Conservation (phyloP, 2,888 invertebrate species). For the Andrena bicolor region DNA sequence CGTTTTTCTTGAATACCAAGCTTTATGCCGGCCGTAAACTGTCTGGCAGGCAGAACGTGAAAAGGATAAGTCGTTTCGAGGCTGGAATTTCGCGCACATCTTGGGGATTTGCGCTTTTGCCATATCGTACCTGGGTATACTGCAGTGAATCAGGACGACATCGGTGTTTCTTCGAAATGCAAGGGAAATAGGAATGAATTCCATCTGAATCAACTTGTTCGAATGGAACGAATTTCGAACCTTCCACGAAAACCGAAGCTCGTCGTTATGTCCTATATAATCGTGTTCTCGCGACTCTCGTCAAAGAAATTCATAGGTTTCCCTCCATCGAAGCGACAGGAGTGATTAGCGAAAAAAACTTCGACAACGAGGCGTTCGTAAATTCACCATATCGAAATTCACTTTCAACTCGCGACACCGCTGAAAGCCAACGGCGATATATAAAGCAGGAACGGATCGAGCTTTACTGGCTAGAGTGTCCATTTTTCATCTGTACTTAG, state of each 20-base stretch:
- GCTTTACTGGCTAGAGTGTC: slow-evolving; percentile 25
- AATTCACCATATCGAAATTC: slow-evolving; percentile 43
- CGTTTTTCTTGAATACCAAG: background rate
- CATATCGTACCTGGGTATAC: background rate
- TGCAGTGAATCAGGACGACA: too few species aligned
- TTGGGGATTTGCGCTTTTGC: background rate
- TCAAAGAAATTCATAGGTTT: background rate
- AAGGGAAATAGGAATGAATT: too few species aligned
- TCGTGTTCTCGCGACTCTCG: background rate
- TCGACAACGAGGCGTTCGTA: slow-evolving; percentile 1
- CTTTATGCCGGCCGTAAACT: slow-evolving; percentile 23
- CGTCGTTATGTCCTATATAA: background rate
- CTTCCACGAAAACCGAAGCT: too few species aligned
- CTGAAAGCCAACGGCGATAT: slow-evolving; percentile 27
- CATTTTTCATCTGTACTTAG: slow-evolving; percentile 60
- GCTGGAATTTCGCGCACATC: background rate
- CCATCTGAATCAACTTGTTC: too few species aligned
- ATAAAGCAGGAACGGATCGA: slow-evolving; percentile 48
- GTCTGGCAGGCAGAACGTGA: background rate
- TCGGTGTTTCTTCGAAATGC: too few species aligned
- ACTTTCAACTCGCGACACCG: slow-evolving; percentile 26
- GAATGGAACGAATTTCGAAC: too few species aligned
- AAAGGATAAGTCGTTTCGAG: background rate
- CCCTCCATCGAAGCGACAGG: background rate
- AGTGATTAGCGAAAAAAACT: slow-evolving; percentile 26